Conservation (phyloP, 2,888 invertebrate genomes). For the Drosophila testacea region DNA sequence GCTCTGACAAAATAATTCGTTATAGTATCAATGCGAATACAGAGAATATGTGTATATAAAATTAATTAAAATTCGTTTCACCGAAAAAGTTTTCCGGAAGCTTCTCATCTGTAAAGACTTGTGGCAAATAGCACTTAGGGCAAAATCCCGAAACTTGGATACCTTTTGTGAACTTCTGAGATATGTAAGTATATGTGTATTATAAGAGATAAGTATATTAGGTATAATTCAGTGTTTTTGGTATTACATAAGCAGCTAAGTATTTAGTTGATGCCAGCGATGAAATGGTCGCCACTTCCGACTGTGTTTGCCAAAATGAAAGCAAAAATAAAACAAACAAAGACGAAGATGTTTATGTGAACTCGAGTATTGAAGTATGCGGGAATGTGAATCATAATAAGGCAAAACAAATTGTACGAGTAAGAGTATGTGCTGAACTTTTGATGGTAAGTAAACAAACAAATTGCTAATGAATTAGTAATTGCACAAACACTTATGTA, state of each 20-base stretch:
- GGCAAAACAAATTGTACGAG: slow-evolving; percentile 9
- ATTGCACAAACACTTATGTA: slow-evolving; percentile 70
- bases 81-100: neutral
- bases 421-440: slow-evolving; percentile 16
- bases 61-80: slow-evolving; percentile 32
- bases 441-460: slow-evolving; percentile 42
- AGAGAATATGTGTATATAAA: slow-evolving; percentile 4
- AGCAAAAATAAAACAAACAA: slow-evolving; percentile 29
- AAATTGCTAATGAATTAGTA: slow-evolving; percentile 66
- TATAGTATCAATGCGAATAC: neutral
- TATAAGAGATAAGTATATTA: slow-evolving; percentile 5
- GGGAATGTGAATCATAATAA: slow-evolving; percentile 10
- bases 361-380: slow-evolving; percentile 1
- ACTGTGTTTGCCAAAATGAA: slow-evolving; percentile 29
- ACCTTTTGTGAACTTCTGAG: neutral
- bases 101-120: neutral
- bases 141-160: neutral
- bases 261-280: slow-evolving; percentile 1
- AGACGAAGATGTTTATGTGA: slow-evolving; percentile 25
- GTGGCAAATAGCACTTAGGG: neutral
- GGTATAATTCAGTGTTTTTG: neutral
- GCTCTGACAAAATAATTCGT: slow-evolving; percentile 7
- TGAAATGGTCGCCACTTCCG: slow-evolving; percentile 26
- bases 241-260: slow-evolving; percentile 34
- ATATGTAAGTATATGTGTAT: neutral